Percentiles rank a stretch among this genome's conserved stretches.
phyloP scores from a whole-genome alignment of 2,113 vertebrate species.

The Eurystomus gularis region DNA sequence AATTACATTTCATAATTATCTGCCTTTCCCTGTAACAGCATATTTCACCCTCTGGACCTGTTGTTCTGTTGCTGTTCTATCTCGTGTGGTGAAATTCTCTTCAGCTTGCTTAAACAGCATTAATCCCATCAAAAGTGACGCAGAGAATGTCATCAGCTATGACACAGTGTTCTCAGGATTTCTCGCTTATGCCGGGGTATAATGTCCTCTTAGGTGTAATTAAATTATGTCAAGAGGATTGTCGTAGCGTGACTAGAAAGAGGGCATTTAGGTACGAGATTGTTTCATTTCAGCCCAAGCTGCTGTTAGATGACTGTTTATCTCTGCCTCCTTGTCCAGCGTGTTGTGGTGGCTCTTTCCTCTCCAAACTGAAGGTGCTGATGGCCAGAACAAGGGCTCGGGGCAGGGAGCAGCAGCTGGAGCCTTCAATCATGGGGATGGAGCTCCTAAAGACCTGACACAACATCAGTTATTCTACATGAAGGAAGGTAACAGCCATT shows the following conservation, averaged over 20 bases:
- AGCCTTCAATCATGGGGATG: fast-evolving
- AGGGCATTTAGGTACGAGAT: not conserved
- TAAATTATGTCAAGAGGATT: slow-evolving; percentile 43
- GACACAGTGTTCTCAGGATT: not conserved
- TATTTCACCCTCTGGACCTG: slow-evolving; percentile 59
- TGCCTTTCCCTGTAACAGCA: not conserved
- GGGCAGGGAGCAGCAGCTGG: fast-evolving
- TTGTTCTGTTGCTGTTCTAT: slow-evolving; percentile 25
- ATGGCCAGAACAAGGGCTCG: fast-evolving
- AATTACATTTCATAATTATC: slow-evolving; percentile 74
- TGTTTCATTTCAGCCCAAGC: not conserved
- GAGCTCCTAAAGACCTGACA: not conserved
- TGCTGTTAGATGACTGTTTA: not conserved
- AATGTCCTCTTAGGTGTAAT: slow-evolving; percentile 23
- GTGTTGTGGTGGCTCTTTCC: not conserved
- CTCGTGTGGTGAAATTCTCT: slow-evolving; percentile 15
- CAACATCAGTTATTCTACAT: not conserved
- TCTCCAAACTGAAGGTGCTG: not conserved
- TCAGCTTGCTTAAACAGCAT: slow-evolving; percentile 32
- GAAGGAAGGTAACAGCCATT: too few species aligned
- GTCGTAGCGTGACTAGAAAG: not conserved
- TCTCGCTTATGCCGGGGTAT: not conserved
- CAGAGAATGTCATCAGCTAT: slow-evolving; percentile 24
- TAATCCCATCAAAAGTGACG: slow-evolving; percentile 61
- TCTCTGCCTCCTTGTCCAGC: fast-evolving